Percentiles rank a stretch among this genome's conserved stretches.
phyloP scores from a whole-genome alignment of 2,113 vertebrate genomes.

The Heteronetta atricapilla region DNA sequence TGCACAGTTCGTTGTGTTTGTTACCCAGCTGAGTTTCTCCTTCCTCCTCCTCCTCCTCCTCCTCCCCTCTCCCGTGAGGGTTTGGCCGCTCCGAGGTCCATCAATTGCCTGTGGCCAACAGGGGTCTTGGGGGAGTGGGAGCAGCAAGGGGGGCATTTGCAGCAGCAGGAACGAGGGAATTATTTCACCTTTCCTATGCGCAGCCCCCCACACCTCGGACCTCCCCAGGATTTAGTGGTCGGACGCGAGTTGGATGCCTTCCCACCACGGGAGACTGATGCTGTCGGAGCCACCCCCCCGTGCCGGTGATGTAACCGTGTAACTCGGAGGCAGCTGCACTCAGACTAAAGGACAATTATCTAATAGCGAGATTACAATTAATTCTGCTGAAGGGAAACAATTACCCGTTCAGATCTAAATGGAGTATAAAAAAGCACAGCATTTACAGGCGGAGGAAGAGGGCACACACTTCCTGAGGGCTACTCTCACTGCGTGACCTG shows the following conservation, averaged over 20 bases:
- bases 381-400: slow-evolving; percentile 31
- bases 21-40: neutral
- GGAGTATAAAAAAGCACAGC: neutral
- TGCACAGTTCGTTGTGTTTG: no score
- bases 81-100: neutral
- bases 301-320: neutral
- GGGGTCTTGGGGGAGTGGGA: neutral
- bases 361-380: slow-evolving; percentile 1
- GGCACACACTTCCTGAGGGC: neutral
- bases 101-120: neutral
- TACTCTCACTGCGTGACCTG: neutral
- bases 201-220: no score
- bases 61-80: neutral
- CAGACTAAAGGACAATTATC: slow-evolving; percentile 21
- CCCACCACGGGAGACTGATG: neutral
- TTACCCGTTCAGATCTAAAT: slow-evolving; percentile 13
- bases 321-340: neutral
- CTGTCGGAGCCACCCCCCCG: neutral
- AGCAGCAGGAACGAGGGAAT: neutral
- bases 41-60: neutral
- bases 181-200: neutral
- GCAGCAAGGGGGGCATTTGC: no score
- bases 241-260: neutral
- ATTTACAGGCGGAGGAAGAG: neutral
- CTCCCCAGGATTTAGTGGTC: neutral